These are phyloP conservation scores for Equus quagga DNA, from an alignment of 2,113 vertebrate species.

Conservation along the genomic window DNA sequence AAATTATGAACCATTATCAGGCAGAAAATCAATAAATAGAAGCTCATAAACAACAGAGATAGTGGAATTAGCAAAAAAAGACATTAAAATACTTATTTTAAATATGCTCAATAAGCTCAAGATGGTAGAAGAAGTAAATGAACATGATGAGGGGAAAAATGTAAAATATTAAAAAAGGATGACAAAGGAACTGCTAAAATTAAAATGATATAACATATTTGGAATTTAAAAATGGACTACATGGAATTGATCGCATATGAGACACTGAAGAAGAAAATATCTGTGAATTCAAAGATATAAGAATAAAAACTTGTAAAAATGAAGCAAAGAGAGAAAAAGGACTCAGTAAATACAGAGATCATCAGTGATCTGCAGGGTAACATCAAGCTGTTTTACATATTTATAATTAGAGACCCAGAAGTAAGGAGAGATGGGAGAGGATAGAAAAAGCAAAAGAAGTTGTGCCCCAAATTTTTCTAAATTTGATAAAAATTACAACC, in stretches of 20 bases:
- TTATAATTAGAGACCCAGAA: background rate
- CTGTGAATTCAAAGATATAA: background rate
- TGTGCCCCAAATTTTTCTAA: background rate
- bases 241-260: background rate
- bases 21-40: background rate
- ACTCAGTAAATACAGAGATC: background rate
- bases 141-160: background rate
- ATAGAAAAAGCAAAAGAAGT: background rate
- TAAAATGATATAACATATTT: background rate
- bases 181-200: background rate
- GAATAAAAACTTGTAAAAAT: background rate
- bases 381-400: background rate
- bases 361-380: background rate
- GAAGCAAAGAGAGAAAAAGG: background rate
- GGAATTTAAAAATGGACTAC: background rate
- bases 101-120: background rate
- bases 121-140: background rate
- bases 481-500: background rate
- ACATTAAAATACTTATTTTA: background rate
- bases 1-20: background rate
- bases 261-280: background rate
- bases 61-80: background rate
- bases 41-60: background rate
- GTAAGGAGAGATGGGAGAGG: background rate
- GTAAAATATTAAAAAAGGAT: background rate